These are phyloP conservation scores for Escarpia spicata DNA, from an alignment of 2,888 invertebrate species.

Conservation along the genomic window DNA sequence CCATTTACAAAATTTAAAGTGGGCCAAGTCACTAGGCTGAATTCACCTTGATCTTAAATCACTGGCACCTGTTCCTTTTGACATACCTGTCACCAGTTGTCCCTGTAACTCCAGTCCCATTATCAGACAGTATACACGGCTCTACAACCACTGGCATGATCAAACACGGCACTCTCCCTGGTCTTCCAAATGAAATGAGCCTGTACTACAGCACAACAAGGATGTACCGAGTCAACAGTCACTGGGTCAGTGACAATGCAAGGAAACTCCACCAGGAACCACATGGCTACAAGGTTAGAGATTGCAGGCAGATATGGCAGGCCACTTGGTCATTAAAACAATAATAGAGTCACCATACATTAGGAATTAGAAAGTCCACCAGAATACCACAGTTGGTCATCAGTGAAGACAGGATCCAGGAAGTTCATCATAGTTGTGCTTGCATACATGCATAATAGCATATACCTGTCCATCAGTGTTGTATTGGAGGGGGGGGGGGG, in stretches of 20 bases:
- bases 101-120: not conserved
- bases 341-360: not conserved
- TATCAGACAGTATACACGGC: not conserved
- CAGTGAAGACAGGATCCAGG: not conserved
- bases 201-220: not conserved
- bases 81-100: not conserved
- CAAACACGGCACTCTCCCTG: not conserved
- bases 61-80: too few species aligned
- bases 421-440: not conserved
- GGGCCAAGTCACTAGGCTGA: too few species aligned
- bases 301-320: not conserved
- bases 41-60: too few species aligned
- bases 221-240: not conserved
- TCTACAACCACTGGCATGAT: not conserved
- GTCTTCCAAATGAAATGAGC: not conserved
- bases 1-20: too few species aligned
- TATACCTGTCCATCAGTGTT: not conserved
- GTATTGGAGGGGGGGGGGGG: too few species aligned
- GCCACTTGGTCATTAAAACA: not conserved
- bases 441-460: not conserved
- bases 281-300: not conserved
- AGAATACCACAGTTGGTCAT: not conserved
- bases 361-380: not conserved
- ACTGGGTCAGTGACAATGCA: not conserved
- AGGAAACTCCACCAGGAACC: constrained; percentile 3